A percentile compares a stretch with the other conserved stretches of the same genome.
phyloP scores from a whole-genome alignment of 2,113 vertebrate species.

The Myxocyprinus asiaticus region DNA sequence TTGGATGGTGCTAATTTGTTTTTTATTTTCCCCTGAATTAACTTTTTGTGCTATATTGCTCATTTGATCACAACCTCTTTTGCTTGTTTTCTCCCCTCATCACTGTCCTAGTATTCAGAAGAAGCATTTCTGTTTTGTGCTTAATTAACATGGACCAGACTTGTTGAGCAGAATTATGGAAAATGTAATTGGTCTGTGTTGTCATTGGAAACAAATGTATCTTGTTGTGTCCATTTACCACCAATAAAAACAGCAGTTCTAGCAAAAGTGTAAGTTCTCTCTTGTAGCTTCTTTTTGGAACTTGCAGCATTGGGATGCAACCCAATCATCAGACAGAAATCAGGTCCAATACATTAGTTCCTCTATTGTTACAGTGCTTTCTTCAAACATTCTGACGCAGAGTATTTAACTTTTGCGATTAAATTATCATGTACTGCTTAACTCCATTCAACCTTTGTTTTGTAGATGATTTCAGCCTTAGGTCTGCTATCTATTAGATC shows the following conservation, averaged over 20 bases:
- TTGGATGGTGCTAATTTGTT: not conserved
- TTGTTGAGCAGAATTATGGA: not conserved
- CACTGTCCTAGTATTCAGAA: not conserved
- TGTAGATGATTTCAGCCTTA: no score
- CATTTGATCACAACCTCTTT: not conserved
- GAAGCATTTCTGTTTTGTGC: not conserved
- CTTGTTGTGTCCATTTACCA: slow-evolving; percentile 28
- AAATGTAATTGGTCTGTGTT: slow-evolving; percentile 11
- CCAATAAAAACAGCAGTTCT: slow-evolving; percentile 32
- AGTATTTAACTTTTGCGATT: no score
- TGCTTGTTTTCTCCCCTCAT: not conserved
- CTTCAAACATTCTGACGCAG: no score
- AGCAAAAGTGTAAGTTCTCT: not conserved
- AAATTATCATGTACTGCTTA: no score
- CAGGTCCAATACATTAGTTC: no score
- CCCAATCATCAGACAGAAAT: no score
- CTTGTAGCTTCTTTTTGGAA: not conserved
- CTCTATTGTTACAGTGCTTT: no score
- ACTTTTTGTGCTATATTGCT: not conserved
- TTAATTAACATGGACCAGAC: not conserved
- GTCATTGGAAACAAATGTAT: slow-evolving; percentile 36
- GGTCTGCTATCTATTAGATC: no score
- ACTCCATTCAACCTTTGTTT: no score
- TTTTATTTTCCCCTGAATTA: not conserved
- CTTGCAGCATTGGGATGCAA: no score